A percentile compares a stretch with the other conserved stretches of the same genome.
Evolutionary conservation across 2,113 vertebrate species (phyloP).

Genomic region (Plotosus lineatus): DNA sequence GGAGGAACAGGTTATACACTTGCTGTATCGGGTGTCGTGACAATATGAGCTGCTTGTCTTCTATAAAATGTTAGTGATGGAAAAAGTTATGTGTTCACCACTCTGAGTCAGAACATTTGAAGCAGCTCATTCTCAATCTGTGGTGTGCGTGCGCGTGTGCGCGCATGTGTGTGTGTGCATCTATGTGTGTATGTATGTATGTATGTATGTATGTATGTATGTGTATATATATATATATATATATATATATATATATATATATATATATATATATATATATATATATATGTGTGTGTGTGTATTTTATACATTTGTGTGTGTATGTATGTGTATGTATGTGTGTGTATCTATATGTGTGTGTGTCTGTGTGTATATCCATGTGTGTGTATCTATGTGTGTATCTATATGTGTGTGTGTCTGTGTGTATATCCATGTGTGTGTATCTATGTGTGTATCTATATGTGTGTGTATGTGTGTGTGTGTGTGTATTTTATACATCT

Average conservation of each 20-base stretch:
- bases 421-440: conserved; percentile 1
- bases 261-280: conserved; percentile 23
- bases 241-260: conserved; percentile 35
- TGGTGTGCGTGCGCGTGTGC: conserved; percentile 7
- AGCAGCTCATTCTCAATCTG: conserved; percentile 47
- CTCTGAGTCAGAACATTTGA: conserved; percentile 46
- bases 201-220: conserved; percentile 14
- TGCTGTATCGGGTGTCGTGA: conserved; percentile 42
- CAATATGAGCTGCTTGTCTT: conserved; percentile 21
- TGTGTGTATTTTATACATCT: conserved; percentile 32
- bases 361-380: not conserved
- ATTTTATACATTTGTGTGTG: conserved; percentile 14
- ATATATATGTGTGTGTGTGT: conserved; percentile 15
- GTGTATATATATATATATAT: no score
- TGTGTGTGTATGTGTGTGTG: conserved; percentile 31
- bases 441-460: conserved; percentile 32
- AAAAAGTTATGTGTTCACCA: conserved; percentile 1
- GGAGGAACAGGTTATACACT: conserved; percentile 36
- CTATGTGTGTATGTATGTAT: conserved; percentile 25
- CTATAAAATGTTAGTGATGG: conserved; percentile 33
- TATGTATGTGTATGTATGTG: conserved; percentile 34
- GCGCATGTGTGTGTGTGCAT: conserved; percentile 30
- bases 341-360: conserved; percentile 34
- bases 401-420: conserved; percentile 22
- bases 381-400: conserved; percentile 38